phyloP scores from a whole-genome alignment of 2,797 vertebrate species.

The Toxotes lorentzi region DNA sequence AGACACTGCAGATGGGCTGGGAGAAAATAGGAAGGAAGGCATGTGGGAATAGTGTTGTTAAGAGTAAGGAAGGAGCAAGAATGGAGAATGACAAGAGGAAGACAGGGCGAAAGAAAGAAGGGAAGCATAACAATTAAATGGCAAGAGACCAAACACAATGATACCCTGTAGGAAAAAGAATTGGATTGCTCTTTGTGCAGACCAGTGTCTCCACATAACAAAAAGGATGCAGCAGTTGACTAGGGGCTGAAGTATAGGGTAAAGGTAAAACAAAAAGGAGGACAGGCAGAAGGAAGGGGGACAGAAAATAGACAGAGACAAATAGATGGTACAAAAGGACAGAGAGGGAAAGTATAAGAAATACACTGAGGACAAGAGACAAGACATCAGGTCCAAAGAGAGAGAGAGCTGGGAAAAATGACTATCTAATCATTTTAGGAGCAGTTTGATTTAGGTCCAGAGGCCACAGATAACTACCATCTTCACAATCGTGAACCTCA shows the following conservation, averaged over 20 bases:
- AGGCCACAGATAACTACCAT: constrained; percentile 69
- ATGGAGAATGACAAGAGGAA: constrained; percentile 54
- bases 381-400: constrained; percentile 11
- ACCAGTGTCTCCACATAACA: constrained; percentile 23
- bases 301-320: background rate
- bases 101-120: constrained; percentile 29
- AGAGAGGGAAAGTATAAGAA: constrained; percentile 3
- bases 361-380: background rate
- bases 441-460: constrained; percentile 72
- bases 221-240: constrained; percentile 28
- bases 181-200: constrained; percentile 28
- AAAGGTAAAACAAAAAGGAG: constrained; percentile 5
- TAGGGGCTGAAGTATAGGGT: background rate
- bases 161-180: constrained; percentile 9
- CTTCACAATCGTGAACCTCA: constrained; percentile 76
- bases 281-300: background rate
- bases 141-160: constrained; percentile 54
- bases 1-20: constrained; percentile 48
- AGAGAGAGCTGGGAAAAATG: constrained; percentile 27
- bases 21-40: constrained; percentile 53
- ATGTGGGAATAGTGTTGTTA: constrained; percentile 59
- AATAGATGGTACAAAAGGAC: constrained; percentile 17
- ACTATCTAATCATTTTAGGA: constrained; percentile 63
- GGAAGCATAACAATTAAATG: constrained; percentile 38
- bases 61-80: constrained; percentile 38